Conservation (phyloP, 2,113 vertebrate genomes). For the Melanerpes aurifrons region DNA sequence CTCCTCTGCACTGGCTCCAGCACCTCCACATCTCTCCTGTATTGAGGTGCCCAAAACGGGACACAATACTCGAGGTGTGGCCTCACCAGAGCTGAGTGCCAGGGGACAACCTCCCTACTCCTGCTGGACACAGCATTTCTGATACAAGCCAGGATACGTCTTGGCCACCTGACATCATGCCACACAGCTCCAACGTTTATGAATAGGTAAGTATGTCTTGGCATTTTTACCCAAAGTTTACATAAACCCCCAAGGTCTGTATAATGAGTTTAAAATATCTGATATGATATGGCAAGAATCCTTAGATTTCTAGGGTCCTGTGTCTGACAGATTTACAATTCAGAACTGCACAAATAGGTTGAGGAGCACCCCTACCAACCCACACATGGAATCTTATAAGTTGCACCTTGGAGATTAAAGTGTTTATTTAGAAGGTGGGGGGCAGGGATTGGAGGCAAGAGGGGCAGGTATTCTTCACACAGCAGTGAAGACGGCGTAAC, state of each 20-base stretch:
- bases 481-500: not conserved
- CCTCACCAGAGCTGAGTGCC: too few relatives aligned
- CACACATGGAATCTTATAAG: fast-evolving
- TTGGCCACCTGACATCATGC: too few relatives aligned
- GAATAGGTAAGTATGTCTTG: not conserved
- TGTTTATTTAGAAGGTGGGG: not conserved
- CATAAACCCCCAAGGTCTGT: not conserved
- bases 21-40: too few relatives aligned
- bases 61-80: too few relatives aligned
- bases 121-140: too few relatives aligned
- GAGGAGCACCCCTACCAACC: not conserved
- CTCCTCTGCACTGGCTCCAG: too few relatives aligned
- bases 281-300: not conserved
- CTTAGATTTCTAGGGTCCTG: not conserved
- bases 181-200: not conserved
- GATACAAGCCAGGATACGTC: too few relatives aligned
- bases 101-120: too few relatives aligned
- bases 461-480: not conserved
- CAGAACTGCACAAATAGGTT: not conserved
- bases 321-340: not conserved
- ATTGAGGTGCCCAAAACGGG: too few relatives aligned
- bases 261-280: not conserved
- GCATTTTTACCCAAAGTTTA: not conserved
- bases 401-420: not conserved
- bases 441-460: not conserved